These are phyloP conservation scores for Protomyctophum bolini DNA, from an alignment of 2,113 vertebrate species.

Conservation along the genomic window DNA sequence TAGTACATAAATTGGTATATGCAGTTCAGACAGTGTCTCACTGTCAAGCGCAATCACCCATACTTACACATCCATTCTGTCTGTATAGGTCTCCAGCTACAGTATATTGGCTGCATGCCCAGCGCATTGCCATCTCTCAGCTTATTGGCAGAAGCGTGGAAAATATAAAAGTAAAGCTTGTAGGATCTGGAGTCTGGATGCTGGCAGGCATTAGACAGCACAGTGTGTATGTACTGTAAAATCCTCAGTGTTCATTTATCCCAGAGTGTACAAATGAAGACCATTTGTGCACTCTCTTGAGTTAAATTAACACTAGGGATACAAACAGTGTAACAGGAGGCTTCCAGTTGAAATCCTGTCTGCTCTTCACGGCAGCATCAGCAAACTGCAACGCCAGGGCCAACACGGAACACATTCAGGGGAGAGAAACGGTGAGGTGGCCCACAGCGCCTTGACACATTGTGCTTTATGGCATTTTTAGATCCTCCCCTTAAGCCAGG, in stretches of 20 bases:
- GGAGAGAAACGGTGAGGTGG: not conserved
- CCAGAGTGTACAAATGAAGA: too few species aligned
- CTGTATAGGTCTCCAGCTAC: not conserved
- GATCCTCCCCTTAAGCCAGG: conserved; percentile 43
- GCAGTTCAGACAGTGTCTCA: too few species aligned
- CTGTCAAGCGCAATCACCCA: too few species aligned
- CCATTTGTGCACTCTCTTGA: not conserved
- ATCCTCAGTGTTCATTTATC: too few species aligned
- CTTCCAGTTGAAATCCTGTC: not conserved
- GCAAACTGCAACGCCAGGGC: not conserved
- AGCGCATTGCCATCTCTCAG: not conserved
- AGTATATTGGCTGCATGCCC: not conserved
- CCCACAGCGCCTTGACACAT: not conserved
- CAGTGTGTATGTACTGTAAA: too few species aligned
- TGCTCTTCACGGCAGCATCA: not conserved
- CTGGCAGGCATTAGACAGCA: not conserved
- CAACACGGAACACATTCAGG: not conserved
- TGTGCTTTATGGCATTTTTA: conserved; percentile 45
- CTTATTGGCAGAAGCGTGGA: not conserved
- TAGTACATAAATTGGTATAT: too few species aligned
- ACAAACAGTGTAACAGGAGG: not conserved
- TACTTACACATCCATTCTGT: not conserved
- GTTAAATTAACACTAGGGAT: too few species aligned
- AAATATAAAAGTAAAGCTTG: not conserved
- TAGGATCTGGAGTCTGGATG: not conserved